Evolutionary conservation across 2,797 vertebrate species (phyloP).

Genomic region (Nyctibius grandis): DNA sequence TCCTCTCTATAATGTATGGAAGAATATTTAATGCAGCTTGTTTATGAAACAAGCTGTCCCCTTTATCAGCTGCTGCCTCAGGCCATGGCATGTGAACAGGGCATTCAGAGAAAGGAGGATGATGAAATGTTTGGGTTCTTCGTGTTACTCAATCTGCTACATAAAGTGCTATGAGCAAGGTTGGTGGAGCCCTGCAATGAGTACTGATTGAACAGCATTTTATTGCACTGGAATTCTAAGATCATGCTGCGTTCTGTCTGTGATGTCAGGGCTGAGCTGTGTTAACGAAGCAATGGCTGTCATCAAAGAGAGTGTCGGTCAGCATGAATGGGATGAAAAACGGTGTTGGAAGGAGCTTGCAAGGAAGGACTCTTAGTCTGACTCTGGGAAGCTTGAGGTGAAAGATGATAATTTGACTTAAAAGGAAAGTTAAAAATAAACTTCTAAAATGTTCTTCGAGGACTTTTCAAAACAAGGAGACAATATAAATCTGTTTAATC

Average conservation of each 20-base stretch:
- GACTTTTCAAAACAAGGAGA: background rate
- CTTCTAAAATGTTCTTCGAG: background rate
- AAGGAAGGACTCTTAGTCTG: background rate
- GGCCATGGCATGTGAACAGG: background rate
- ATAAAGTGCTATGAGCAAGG: background rate
- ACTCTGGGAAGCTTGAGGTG: background rate
- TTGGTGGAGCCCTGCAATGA: background rate
- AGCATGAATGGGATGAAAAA: background rate
- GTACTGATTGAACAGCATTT: background rate
- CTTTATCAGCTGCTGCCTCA: background rate
- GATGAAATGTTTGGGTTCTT: background rate
- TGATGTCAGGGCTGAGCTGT: background rate
- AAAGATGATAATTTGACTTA: background rate
- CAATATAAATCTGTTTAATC: background rate
- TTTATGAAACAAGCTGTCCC: conserved; percentile 33
- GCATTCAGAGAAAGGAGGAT: background rate
- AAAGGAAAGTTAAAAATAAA: background rate
- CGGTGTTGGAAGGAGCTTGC: background rate
- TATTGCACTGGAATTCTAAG: background rate
- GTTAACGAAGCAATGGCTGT: background rate
- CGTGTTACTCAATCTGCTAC: background rate
- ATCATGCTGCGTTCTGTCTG: background rate
- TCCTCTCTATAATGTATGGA: conserved; percentile 38
- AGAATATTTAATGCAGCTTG: conserved; percentile 59
- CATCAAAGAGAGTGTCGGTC: background rate